These are phyloP conservation scores for Umimayanthus kanabou DNA, from an alignment of 92 coral and sea anemone genomes.

Conservation along the genomic window DNA sequence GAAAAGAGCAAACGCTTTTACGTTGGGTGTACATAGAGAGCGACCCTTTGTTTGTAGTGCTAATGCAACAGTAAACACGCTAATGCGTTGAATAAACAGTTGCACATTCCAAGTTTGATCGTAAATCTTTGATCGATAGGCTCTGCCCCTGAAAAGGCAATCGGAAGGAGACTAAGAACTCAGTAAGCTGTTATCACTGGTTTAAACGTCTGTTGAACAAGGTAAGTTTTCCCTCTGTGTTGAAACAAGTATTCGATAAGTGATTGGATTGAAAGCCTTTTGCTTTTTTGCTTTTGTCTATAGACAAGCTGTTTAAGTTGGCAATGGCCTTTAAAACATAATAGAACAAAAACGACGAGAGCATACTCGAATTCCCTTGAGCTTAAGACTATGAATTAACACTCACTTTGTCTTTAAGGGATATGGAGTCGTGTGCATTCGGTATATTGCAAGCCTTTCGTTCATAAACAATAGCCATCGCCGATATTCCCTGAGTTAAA, in stretches of 20 bases:
- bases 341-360: background rate
- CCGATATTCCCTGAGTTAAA: background rate
- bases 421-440: background rate
- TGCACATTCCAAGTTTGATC: slow-evolving; percentile 38
- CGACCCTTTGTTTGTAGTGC: slow-evolving; percentile 67
- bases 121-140: slow-evolving; percentile 14
- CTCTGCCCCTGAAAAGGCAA: slow-evolving; percentile 9
- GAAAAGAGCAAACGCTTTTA: background rate
- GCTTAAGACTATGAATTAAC: background rate
- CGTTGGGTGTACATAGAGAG: background rate
- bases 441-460: background rate
- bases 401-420: background rate
- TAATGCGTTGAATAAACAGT: slow-evolving; percentile 24
- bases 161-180: background rate
- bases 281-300: background rate
- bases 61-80: slow-evolving; percentile 66
- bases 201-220: slow-evolving; percentile 15
- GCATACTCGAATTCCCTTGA: background rate
- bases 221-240: slow-evolving; percentile 21
- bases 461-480: background rate
- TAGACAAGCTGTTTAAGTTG: background rate
- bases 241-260: slow-evolving; percentile 29
- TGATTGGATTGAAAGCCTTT: slow-evolving; percentile 1
- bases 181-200: slow-evolving; percentile 25
- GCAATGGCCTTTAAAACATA: background rate